Evolutionary conservation across 1,140 invertebrate species (phyloP).

Genomic region (Diabrotica virgifera): DNA sequence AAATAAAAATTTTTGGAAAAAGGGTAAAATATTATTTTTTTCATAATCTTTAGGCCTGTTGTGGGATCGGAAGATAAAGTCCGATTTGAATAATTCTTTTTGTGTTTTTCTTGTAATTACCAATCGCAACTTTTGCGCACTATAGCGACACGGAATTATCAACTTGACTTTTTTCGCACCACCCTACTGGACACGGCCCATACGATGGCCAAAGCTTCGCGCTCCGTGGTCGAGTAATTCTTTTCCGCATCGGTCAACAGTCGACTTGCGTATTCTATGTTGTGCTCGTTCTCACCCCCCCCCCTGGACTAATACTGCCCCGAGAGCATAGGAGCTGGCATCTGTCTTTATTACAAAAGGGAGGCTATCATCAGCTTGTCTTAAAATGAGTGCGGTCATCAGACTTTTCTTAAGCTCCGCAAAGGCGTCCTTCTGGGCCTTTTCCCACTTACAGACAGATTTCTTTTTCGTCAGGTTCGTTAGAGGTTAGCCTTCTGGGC

Average conservation of each 20-base stretch:
- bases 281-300: constrained; percentile 44
- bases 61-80: no score
- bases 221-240: constrained; percentile 45
- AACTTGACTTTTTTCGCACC: no score
- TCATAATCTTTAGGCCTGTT: no score
- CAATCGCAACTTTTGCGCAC: no score
- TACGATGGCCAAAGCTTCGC: constrained; percentile 49
- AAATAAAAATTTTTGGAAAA: no score
- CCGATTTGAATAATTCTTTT: no score
- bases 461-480: constrained; percentile 41
- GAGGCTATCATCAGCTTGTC: constrained; percentile 10
- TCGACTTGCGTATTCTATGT: constrained; percentile 45
- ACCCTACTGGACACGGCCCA: constrained; percentile 43
- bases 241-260: constrained; percentile 41
- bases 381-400: constrained; percentile 10
- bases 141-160: no score
- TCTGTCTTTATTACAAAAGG: constrained; percentile 18
- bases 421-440: constrained; percentile 39
- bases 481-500: constrained; percentile 17
- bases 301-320: constrained; percentile 44
- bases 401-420: constrained; percentile 26
- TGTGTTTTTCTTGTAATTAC: no score
- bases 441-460: constrained; percentile 37
- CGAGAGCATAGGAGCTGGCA: constrained; percentile 41
- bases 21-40: no score